Conservation (phyloP, 1,140 invertebrate species). For the Cyphomyrmex costatus region DNA sequence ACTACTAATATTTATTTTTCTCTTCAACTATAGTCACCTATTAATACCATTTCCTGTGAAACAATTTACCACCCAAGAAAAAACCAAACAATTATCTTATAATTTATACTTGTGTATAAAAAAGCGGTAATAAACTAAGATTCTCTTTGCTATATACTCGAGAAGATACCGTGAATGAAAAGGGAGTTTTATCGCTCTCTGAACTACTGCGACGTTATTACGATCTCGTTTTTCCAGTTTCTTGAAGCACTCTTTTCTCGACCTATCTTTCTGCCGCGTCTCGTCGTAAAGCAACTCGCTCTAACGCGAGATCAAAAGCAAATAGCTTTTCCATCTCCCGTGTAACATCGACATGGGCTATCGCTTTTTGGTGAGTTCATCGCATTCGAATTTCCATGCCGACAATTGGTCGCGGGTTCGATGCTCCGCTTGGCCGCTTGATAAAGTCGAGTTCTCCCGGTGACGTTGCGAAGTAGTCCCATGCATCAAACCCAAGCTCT, state of each 20-base stretch:
- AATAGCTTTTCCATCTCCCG: constrained; percentile 59
- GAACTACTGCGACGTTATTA: constrained; percentile 55
- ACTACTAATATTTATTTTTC: neutral
- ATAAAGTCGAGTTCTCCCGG: constrained; percentile 68
- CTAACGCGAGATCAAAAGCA: constrained; percentile 64
- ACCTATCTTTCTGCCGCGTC: constrained; percentile 62
- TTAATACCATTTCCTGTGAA: neutral
- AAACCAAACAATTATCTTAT: constrained; percentile 24
- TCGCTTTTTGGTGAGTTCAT: constrained; percentile 55
- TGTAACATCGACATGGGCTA: constrained; percentile 34
- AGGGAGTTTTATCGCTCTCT: constrained; percentile 53
- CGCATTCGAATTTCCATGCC: constrained; percentile 62
- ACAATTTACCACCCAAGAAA: neutral
- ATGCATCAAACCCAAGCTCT: constrained; percentile 73
- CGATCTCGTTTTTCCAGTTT: constrained; percentile 64
- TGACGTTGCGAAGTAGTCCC: constrained; percentile 72
- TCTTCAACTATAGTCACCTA: neutral
- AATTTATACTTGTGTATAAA: constrained; percentile 42
- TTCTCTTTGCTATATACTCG: constrained; percentile 20
- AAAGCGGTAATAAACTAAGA: constrained; percentile 34
- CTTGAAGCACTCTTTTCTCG: constrained; percentile 55
- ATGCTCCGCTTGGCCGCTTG: constrained; percentile 58
- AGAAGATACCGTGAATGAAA: constrained; percentile 24
- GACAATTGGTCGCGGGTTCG: constrained; percentile 50
- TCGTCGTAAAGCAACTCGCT: constrained; percentile 53